Conservation (phyloP, 2,888 invertebrate species). For the Timema cristinae region DNA sequence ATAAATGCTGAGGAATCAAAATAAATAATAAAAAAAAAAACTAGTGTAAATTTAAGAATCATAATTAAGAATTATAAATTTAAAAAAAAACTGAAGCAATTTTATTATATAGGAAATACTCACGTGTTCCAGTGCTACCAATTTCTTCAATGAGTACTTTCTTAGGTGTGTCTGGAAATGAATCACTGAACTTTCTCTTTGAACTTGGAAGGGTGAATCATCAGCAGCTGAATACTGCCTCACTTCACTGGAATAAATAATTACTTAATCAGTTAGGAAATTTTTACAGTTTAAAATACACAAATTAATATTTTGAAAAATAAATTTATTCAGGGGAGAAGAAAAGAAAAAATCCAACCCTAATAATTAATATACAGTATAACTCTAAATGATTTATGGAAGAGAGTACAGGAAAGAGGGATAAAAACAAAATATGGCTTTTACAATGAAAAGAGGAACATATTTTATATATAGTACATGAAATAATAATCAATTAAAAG, state of each 20-base stretch:
- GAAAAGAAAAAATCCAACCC: neutral
- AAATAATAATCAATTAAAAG: too few relatives aligned
- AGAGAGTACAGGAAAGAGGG: too few relatives aligned
- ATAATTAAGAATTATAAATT: too few relatives aligned
- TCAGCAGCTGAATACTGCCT: conserved; percentile 72
- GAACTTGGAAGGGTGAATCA: conserved; percentile 71
- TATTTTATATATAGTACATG: too few relatives aligned
- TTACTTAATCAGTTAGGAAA: neutral
- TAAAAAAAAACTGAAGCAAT: neutral
- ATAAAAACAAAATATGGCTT: neutral
- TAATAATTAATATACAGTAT: neutral
- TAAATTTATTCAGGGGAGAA: neutral
- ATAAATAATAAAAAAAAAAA: too few relatives aligned
- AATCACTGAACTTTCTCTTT: conserved; percentile 51
- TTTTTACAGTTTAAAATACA: neutral
- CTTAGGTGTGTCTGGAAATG: conserved; percentile 47
- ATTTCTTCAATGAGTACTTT: conserved; percentile 44
- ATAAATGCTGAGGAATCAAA: too few relatives aligned
- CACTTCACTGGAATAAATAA: conserved; percentile 61
- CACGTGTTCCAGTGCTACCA: conserved; percentile 33
- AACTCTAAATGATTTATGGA: neutral
- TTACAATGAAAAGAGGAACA: neutral
- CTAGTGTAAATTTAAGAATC: too few relatives aligned
- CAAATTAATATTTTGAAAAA: neutral
- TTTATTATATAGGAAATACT: neutral